Base-by-base conservation (phyloP, 1,140 invertebrate species). In the Listronotus bonariensis region DNA sequence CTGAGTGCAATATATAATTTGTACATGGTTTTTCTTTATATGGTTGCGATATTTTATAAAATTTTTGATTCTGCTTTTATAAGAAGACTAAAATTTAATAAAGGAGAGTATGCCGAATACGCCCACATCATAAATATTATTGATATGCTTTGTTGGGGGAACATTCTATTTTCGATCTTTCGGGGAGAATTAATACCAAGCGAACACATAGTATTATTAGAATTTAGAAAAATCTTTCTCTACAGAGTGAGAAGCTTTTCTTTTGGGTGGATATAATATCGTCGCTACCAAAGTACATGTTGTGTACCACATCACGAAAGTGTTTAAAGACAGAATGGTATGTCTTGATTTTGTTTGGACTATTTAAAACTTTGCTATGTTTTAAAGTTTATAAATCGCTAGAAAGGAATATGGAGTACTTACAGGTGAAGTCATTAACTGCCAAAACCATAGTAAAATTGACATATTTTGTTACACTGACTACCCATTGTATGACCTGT, bases 401-500 rank as follows among this genome's bases (percentile, higher is more conserved):
- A 4, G 3, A 32, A 8, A 20, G 11, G 11, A 15, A 15, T 3
- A 15, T 43, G 7, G 12, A 42, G n/a, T 42, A 51, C 11, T 6
- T 53, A 1, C 9, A 49, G 10, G 43, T 62, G 1, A 26, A 26
- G 20, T 17, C 32, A 62, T 15, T 53, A n/a, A 6, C 36, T 41
- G 20, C 20, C 10, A 34, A 7, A 10, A 32, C 40, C 8, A 38
- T 54, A n/a, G 6, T 4, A 5, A 10, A 34, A 14, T 6, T 54
- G 9, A 3, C 6, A 31, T 38, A 34, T 9, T 11, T 15, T 6
- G 12, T 20, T 17, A 3, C 32, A 9, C 2, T 59, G 5, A 8
- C 5, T 40, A 46, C 20, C 0, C 56, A 59, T 31, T 15, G 48
- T 10, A 46, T 48, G 18, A 15, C 56, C 3, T 59, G 56, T 42